Conservation (phyloP, 2,113 vertebrate genomes). For the Urocitellus parryii region DNA sequence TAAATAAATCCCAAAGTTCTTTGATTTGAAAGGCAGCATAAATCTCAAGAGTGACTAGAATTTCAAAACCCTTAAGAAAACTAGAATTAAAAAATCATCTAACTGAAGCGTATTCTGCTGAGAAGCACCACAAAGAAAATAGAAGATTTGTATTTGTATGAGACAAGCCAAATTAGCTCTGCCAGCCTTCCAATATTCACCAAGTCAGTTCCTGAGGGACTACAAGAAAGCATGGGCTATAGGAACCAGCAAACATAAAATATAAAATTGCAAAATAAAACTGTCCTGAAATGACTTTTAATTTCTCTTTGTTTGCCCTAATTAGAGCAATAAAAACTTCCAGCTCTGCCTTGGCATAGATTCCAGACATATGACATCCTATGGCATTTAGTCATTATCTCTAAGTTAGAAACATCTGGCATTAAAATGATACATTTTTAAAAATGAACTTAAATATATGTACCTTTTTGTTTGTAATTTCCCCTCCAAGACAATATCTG, state of each 20-base stretch:
- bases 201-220: slow-evolving; percentile 38
- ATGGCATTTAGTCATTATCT: slow-evolving; percentile 33
- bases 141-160: slow-evolving; percentile 69
- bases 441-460: background rate
- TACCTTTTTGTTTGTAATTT: slow-evolving; percentile 26
- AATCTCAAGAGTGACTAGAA: slow-evolving; percentile 54
- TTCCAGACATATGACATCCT: background rate
- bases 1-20: slow-evolving; percentile 71
- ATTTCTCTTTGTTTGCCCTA: slow-evolving; percentile 36
- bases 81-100: slow-evolving; percentile 41
- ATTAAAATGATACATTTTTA: slow-evolving; percentile 25
- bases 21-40: slow-evolving; percentile 60
- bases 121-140: slow-evolving; percentile 66
- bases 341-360: background rate
- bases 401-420: background rate
- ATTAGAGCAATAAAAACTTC: slow-evolving; percentile 23
- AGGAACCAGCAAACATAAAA: slow-evolving; percentile 44
- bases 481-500: background rate
- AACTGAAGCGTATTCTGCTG: slow-evolving; percentile 65
- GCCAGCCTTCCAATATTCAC: slow-evolving; percentile 60
- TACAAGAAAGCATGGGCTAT: background rate
- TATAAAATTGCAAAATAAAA: slow-evolving; percentile 43
- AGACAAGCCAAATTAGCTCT: slow-evolving; percentile 56
- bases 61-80: slow-evolving; percentile 44
- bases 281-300: slow-evolving; percentile 58